Evolutionary conservation across 64 coral and sea anemone species (phyloP).

Genomic region (Anthopleura sola): DNA sequence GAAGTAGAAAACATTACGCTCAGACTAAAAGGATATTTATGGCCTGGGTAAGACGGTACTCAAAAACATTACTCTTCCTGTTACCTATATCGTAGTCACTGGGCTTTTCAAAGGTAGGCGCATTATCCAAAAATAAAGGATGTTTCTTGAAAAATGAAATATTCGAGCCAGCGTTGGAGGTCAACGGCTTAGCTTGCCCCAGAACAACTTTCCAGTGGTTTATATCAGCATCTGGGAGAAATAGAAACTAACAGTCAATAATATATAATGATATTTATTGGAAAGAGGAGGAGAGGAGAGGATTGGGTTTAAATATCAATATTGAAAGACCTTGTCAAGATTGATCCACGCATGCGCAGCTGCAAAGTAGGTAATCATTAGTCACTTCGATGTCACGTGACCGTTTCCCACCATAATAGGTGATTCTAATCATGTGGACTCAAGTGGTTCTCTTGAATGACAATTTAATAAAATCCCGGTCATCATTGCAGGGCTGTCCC

Average conservation of each 20-base stretch:
- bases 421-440: too few species aligned
- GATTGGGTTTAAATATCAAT: too few species aligned
- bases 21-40: too few species aligned
- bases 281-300: too few species aligned
- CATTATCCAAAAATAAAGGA: conserved; percentile 2
- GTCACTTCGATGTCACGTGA: not conserved
- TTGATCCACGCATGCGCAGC: not conserved
- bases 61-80: not conserved
- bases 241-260: not conserved
- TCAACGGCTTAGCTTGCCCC: not conserved
- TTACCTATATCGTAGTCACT: conserved; percentile 34
- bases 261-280: not conserved
- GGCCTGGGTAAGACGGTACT: too few species aligned
- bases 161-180: not conserved
- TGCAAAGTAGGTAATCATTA: not conserved
- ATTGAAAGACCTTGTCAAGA: too few species aligned
- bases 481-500: too few species aligned
- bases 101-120: not conserved
- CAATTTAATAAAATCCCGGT: too few species aligned
- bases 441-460: too few species aligned
- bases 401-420: too few species aligned
- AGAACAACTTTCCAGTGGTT: conserved; percentile 8
- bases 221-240: not conserved
- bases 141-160: not conserved
- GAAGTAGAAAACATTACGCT: too few species aligned